Base-by-base conservation (phyloP, 2,888 invertebrate species). In the Opisthograptis luteolata region DNA sequence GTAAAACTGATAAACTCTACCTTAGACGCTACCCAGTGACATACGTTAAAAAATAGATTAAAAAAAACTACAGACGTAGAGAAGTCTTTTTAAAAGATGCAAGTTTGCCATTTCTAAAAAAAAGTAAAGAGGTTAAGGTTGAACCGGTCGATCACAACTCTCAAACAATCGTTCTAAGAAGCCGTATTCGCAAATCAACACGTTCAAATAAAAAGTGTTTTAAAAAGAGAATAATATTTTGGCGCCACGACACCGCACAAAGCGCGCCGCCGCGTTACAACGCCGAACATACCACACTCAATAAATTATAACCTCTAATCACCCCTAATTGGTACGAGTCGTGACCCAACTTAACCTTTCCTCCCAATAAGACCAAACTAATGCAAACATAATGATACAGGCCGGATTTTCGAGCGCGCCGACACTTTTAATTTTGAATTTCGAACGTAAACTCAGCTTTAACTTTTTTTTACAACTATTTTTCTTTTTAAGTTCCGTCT, bases 321-420 rank as follows among this genome's bases (percentile, higher is more conserved):
- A 87, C 84, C 81, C 79, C 78, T 90, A 89, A 90, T 89, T 90
- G 89, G 89, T 81, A 79, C 75, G 81, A 81, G 85, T 84, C 86
- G 87, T 88, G 89, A 90, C 89, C 89, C 89, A 79, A 68, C 85
- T 85, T 87, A 89, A 89, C 89, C 89, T 85, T 70, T 76, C 83
- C 79, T 82, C 84, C 69, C 70, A 81, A 84, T 74, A 85, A 81
- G 75, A 83, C 85, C 79, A 84, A 86, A 86, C 82, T 81, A 86
- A 85, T 84, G 79, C 84, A 81, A 85, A 87, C 82, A 87, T 87
- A 88, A 88, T 89, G 85, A 87, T 89, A 88, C 84, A 67, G 73
- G 78, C 70, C 71, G 73, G 56, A 63, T 44, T 40, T 50, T 44
- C 50, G 50, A 50, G 50, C 50, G 44, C 39, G 50, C 50, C 50